These are phyloP conservation scores for Vulpes lagopus DNA, from an alignment of 2,113 vertebrate genomes.

Conservation along the genomic window DNA sequence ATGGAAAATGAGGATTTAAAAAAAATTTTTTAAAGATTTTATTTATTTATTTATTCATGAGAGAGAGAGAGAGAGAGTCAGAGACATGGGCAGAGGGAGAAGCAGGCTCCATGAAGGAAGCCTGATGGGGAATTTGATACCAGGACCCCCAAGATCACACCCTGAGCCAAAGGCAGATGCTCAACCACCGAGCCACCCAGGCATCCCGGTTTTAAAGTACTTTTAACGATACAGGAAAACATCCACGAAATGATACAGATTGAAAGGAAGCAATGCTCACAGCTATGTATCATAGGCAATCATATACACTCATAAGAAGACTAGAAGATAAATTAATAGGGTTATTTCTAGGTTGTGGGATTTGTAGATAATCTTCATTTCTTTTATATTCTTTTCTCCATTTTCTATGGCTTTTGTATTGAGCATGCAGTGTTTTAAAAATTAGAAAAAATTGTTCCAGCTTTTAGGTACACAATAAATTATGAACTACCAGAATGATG, in stretches of 20 bases:
- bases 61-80: no score
- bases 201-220: background rate
- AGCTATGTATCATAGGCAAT: background rate
- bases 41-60: no score
- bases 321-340: background rate
- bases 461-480: constrained; percentile 1
- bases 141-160: no score
- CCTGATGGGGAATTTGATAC: no score
- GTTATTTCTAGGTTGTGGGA: background rate
- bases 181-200: no score
- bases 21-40: background rate
- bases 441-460: background rate
- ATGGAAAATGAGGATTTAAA: constrained; percentile 26
- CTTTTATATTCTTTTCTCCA: background rate
- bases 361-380: background rate
- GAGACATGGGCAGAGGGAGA: no score
- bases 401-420: background rate
- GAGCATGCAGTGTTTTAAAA: background rate
- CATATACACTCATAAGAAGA: background rate
- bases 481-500: constrained; percentile 36
- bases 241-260: background rate
- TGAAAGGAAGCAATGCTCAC: background rate
- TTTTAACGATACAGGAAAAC: constrained; percentile 9
- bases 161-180: no score
- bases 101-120: no score